Percentiles rank a stretch among this genome's conserved stretches.
Evolutionary conservation across 1,140 invertebrate genomes (phyloP).

Genomic region (Nebria ingens): DNA sequence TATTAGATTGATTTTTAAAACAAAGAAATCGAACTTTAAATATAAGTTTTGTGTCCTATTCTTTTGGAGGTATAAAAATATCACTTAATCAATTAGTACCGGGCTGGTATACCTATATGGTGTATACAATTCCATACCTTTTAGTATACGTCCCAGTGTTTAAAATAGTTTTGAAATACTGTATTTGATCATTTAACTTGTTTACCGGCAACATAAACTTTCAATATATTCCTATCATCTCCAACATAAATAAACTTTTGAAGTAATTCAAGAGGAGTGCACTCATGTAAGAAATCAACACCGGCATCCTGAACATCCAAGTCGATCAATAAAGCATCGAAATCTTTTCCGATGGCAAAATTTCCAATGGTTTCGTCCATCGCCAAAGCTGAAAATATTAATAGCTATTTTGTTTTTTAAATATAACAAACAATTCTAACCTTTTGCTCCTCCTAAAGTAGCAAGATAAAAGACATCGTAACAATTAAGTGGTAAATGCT

Average conservation of each 20-base stretch:
- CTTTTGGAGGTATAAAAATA: no score
- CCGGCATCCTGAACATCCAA: constrained; percentile 27
- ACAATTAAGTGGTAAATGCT: constrained; percentile 52
- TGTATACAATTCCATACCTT: no score
- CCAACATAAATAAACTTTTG: constrained; percentile 75
- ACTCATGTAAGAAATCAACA: constrained; percentile 31
- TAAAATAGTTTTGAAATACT: no score
- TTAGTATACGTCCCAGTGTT: no score
- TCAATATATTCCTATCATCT: constrained; percentile 71
- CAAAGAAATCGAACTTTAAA: no score
- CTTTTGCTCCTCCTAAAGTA: constrained; percentile 74
- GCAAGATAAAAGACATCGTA: constrained; percentile 73
- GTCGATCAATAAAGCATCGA: constrained; percentile 71
- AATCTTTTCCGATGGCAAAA: constrained; percentile 69
- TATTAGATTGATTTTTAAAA: no score
- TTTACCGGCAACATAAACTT: constrained; percentile 65
- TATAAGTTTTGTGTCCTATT: no score
- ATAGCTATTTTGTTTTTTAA: constrained; percentile 13
- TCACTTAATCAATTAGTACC: no score
- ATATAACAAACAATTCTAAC: constrained; percentile 34
- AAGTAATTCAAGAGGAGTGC: constrained; percentile 47
- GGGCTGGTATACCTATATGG: no score
- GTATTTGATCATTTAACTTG: constrained; percentile 43
- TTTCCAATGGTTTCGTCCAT: constrained; percentile 65
- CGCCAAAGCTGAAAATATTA: constrained; percentile 51